Percentiles rank a stretch among this genome's conserved stretches.
Conservation (phyloP, 1,140 invertebrate genomes). For the Drosophila ambigua region DNA sequence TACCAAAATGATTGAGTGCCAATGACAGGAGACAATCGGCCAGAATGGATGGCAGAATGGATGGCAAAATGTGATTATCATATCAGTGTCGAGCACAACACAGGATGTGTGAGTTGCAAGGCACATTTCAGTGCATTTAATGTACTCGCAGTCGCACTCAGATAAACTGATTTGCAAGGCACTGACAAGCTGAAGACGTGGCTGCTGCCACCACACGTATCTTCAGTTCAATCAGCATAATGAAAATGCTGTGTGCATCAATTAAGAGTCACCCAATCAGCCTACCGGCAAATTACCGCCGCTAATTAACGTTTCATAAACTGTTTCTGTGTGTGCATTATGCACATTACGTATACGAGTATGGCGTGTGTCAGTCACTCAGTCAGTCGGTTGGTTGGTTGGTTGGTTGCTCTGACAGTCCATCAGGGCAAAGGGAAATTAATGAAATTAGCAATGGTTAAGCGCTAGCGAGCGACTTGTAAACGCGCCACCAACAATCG, state of each 20-base stretch:
- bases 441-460: constrained; percentile 79
- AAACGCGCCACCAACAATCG: constrained; percentile 24
- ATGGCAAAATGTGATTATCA: not conserved
- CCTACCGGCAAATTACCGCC: constrained; percentile 60
- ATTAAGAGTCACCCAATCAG: constrained; percentile 57
- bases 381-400: not conserved
- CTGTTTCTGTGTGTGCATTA: constrained; percentile 43
- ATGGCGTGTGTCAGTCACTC: constrained; percentile 41
- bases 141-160: not conserved
- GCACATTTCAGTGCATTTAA: too few species aligned
- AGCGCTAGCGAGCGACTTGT: constrained; percentile 50
- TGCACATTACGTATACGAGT: constrained; percentile 63
- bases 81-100: not conserved
- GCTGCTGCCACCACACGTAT: not conserved
- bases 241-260: constrained; percentile 58
- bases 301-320: constrained; percentile 80
- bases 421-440: constrained; percentile 57
- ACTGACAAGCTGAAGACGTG: too few species aligned
- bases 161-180: not conserved
- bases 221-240: constrained; percentile 66
- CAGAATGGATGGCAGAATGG: not conserved
- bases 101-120: too few species aligned
- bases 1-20: constrained; percentile 42
- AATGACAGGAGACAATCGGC: constrained; percentile 9
- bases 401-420: not conserved